These are phyloP conservation scores for Seira ritae DNA, from an alignment of 2,888 invertebrate genomes.

Conservation along the genomic window DNA sequence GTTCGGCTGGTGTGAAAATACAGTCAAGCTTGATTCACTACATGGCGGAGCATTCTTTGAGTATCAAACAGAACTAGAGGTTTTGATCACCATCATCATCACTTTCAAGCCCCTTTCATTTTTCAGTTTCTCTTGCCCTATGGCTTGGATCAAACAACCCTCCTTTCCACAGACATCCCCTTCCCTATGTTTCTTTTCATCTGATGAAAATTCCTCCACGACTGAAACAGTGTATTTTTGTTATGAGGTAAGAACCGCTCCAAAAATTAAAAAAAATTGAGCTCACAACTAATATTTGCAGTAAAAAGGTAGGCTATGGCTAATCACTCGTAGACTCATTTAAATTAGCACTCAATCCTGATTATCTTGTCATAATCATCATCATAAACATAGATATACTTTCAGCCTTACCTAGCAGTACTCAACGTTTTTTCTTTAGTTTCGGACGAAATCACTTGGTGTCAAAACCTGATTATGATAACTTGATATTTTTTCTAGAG, in stretches of 20 bases:
- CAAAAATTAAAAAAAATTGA: too few species aligned
- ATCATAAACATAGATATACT: slow-evolving; percentile 8
- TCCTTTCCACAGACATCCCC: neutral
- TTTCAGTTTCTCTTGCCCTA: neutral
- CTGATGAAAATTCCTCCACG: neutral
- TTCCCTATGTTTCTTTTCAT: neutral
- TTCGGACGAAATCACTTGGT: neutral
- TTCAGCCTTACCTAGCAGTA: neutral
- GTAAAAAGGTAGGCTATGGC: neutral
- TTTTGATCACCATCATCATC: slow-evolving; percentile 30
- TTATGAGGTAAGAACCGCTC: too few species aligned
- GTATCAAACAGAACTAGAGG: neutral
- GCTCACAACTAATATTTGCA: too few species aligned
- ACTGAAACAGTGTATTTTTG: neutral
- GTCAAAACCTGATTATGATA: slow-evolving; percentile 45
- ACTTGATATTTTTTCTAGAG: slow-evolving; percentile 43
- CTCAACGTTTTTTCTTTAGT: neutral
- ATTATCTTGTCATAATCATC: slow-evolving; percentile 34
- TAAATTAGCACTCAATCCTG: slow-evolving; percentile 50
- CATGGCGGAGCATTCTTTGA: neutral
- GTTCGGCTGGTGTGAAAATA: slow-evolving; percentile 21
- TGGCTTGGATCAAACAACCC: neutral
- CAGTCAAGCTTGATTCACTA: slow-evolving; percentile 22
- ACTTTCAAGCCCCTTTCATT: slow-evolving; percentile 9
- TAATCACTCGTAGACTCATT: slow-evolving; percentile 13